phyloP scores from a whole-genome alignment of 2,888 invertebrate genomes.

The Drosophila glabriapex region DNA sequence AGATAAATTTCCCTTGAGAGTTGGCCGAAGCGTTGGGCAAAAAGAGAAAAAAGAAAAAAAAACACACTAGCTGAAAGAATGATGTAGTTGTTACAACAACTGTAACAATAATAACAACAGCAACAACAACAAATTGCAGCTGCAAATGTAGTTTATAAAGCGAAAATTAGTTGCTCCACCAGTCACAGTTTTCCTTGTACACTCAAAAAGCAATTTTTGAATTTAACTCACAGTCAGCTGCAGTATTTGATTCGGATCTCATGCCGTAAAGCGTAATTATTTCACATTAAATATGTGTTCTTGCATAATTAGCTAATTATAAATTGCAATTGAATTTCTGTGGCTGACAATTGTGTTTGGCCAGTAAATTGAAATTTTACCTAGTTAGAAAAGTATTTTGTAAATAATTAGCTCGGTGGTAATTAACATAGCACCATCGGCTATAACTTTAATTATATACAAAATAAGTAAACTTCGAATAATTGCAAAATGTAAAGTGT shows the following conservation, averaged over 20 bases:
- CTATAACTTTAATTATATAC: neutral
- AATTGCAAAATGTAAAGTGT: neutral
- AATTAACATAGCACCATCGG: neutral
- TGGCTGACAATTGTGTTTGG: neutral
- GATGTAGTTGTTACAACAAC: constrained; percentile 47
- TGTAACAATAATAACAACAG: constrained; percentile 11
- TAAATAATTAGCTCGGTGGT: neutral
- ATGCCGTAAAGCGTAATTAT: neutral
- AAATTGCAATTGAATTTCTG: neutral
- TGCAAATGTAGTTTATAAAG: constrained; percentile 20
- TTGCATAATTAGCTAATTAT: neutral
- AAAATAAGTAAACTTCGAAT: neutral
- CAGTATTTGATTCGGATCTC: neutral
- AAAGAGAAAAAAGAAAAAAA: neutral
- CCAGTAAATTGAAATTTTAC: too few species aligned
- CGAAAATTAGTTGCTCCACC: constrained; percentile 9
- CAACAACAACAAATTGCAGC: constrained; percentile 32
- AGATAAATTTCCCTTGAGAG: constrained; percentile 82
- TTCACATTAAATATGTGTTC: neutral
- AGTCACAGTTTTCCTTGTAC: constrained; percentile 1
- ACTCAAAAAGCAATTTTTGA: neutral
- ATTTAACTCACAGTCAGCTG: neutral
- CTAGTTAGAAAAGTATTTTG: neutral
- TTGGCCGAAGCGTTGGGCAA: constrained; percentile 27
- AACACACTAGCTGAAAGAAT: constrained; percentile 32